These are phyloP conservation scores for Xestia ashworthii DNA, from an alignment of 2,888 invertebrate genomes.

Conservation along the genomic window DNA sequence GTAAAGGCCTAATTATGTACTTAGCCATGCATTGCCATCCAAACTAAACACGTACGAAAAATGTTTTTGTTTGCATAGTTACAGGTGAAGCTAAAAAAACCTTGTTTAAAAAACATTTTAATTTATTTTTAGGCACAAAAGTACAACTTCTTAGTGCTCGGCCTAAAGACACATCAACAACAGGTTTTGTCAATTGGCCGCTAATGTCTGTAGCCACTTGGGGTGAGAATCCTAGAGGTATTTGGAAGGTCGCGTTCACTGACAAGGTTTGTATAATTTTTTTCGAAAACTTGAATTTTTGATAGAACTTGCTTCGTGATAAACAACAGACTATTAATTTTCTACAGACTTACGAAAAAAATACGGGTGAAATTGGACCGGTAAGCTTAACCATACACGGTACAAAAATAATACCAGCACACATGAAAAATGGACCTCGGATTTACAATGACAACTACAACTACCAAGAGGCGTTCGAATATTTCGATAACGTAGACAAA, in stretches of 20 bases:
- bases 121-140: slow-evolving; percentile 90
- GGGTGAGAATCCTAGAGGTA: slow-evolving; percentile 95
- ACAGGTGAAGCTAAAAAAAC: not conserved
- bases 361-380: slow-evolving; percentile 91
- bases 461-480: slow-evolving; percentile 70
- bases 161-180: slow-evolving; percentile 92
- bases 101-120: not conserved
- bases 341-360: slow-evolving; percentile 81
- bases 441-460: slow-evolving; percentile 89
- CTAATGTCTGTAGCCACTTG: slow-evolving; percentile 97
- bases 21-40: too few species aligned
- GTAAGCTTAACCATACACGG: slow-evolving; percentile 93
- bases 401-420: slow-evolving; percentile 91
- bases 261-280: slow-evolving; percentile 82
- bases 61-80: not conserved
- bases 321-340: not conserved
- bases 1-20: too few species aligned
- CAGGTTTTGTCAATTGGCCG: slow-evolving; percentile 95
- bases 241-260: slow-evolving; percentile 90
- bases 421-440: slow-evolving; percentile 91
- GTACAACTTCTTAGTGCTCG: slow-evolving; percentile 93
- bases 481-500: slow-evolving; percentile 64
- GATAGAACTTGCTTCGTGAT: not conserved
- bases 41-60: not conserved
- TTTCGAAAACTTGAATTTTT: not conserved